These are phyloP conservation scores for Acinonyx jubatus DNA, from an alignment of 2,113 vertebrate genomes.

Conservation along the genomic window DNA sequence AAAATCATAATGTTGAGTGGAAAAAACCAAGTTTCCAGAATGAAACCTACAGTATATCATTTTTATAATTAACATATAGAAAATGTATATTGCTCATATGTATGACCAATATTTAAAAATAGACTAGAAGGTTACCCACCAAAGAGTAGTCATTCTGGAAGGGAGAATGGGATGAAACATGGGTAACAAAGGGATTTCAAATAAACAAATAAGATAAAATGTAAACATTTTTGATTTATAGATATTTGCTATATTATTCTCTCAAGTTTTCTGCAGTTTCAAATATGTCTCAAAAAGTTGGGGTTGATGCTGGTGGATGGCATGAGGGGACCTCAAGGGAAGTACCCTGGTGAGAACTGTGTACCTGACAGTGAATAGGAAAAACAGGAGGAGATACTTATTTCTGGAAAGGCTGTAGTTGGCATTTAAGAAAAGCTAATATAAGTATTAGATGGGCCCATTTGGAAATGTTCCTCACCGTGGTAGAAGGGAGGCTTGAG, in stretches of 20 bases:
- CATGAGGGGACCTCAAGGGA: background rate
- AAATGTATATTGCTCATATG: background rate
- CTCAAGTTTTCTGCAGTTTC: background rate
- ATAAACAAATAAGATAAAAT: background rate
- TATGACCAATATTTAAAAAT: background rate
- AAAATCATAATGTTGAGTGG: background rate
- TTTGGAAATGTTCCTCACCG: background rate
- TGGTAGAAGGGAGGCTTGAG: background rate
- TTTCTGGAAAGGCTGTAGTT: background rate
- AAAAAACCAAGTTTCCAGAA: background rate
- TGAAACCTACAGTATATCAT: background rate
- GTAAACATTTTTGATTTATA: background rate
- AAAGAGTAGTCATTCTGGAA: background rate
- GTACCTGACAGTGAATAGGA: background rate
- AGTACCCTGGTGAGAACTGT: background rate
- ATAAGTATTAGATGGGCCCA: background rate
- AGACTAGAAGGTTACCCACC: background rate
- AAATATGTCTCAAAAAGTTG: background rate
- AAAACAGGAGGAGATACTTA: background rate
- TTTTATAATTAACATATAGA: background rate
- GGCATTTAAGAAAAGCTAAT: background rate
- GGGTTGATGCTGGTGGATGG: background rate
- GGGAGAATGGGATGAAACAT: background rate
- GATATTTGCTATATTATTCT: background rate
- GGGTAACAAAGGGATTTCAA: background rate